Percentiles rank a stretch among this genome's conserved stretches.
These are phyloP conservation scores for Parapsyche elsis DNA, from an alignment of 1,140 invertebrate species.

Conservation along the genomic window DNA sequence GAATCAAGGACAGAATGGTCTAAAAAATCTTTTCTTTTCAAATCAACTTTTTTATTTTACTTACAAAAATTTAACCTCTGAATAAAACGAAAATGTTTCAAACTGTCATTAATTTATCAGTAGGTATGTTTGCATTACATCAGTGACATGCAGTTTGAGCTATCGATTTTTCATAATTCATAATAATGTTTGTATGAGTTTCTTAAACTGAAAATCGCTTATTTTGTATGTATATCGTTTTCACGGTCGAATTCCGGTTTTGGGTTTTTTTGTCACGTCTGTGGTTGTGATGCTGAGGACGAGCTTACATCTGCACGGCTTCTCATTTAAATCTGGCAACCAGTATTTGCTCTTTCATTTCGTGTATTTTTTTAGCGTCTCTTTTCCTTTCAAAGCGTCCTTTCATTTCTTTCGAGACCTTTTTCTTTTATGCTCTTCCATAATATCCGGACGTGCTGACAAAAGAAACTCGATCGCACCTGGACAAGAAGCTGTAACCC, in stretches of 20 bases:
- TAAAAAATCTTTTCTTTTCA: background rate
- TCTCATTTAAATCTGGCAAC: slow-evolving; percentile 38
- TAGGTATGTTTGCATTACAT: no score
- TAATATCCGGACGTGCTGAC: slow-evolving; percentile 44
- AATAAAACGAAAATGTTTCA: no score
- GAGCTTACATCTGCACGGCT: slow-evolving; percentile 29
- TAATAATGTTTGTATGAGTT: background rate
- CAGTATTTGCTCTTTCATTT: slow-evolving; percentile 41
- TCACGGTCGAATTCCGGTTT: background rate
- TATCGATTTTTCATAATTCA: no score
- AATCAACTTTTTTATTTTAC: no score
- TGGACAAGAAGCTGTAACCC: slow-evolving; percentile 45
- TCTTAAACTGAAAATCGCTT: no score
- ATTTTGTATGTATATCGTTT: no score
- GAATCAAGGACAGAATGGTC: background rate
- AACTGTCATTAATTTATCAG: no score
- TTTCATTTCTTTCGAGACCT: slow-evolving; percentile 45
- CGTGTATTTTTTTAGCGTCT: background rate
- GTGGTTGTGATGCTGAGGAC: slow-evolving; percentile 7
- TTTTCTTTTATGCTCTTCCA: slow-evolving; percentile 45
- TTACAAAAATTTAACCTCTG: no score
- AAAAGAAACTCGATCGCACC: slow-evolving; percentile 47
- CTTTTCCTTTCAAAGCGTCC: slow-evolving; percentile 29
- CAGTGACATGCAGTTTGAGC: no score
- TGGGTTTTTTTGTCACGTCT: background rate